A percentile compares a stretch with the other conserved stretches of the same genome.
phyloP scores from a whole-genome alignment of 1,140 invertebrate species.

The Ptiloglossa arizonensis region DNA sequence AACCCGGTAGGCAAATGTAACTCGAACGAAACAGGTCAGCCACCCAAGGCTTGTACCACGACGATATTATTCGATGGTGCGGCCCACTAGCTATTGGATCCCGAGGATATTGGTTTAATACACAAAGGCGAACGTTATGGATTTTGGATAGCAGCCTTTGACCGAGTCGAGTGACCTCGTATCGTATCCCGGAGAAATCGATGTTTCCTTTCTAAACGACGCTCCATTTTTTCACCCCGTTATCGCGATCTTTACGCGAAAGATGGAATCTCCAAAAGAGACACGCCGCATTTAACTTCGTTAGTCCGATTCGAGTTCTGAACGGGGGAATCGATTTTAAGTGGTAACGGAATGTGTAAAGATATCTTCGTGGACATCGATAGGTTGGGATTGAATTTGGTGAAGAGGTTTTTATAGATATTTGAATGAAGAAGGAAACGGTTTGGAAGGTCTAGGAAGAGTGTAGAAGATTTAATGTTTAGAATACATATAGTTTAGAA shows the following conservation, averaged over 20 bases:
- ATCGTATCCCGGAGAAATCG: conserved; percentile 32
- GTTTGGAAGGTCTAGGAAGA: no score
- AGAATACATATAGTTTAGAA: no score
- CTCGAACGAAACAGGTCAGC: not conserved
- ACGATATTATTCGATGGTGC: conserved; percentile 27
- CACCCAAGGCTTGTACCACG: conserved; percentile 1
- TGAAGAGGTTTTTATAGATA: no score
- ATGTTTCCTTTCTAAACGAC: conserved; percentile 14
- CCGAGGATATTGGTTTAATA: conserved; percentile 53
- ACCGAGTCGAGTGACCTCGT: conserved; percentile 38
- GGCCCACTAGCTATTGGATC: conserved; percentile 25
- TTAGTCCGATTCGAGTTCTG: no score
- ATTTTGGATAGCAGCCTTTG: conserved; percentile 49
- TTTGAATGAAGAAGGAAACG: no score
- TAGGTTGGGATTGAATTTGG: no score
- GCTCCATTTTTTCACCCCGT: conserved; percentile 17
- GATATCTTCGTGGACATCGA: no score
- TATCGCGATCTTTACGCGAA: not conserved
- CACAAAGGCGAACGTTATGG: conserved; percentile 51
- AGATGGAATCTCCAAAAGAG: not conserved
- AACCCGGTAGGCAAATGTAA: not conserved
- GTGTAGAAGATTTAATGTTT: no score
- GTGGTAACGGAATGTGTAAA: no score
- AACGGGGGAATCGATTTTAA: no score
- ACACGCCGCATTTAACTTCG: not conserved